Evolutionary conservation across 2,797 vertebrate species (phyloP).

Genomic region (Pangasius djambal): DNA sequence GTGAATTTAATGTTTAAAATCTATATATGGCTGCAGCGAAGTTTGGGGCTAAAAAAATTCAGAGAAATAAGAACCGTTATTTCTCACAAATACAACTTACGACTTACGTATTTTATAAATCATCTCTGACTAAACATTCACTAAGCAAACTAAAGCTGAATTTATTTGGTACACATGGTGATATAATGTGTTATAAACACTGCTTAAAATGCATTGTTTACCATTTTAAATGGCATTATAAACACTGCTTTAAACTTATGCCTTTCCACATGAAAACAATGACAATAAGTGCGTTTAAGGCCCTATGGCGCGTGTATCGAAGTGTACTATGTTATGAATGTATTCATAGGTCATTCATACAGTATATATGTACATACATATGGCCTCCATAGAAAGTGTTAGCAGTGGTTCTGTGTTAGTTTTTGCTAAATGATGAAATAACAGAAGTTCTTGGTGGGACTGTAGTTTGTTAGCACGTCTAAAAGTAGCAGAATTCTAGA

Average conservation of each 20-base stretch:
- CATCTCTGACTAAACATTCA: background rate
- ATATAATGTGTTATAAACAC: background rate
- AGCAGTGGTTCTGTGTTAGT: no score
- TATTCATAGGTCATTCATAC: background rate
- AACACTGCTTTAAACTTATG: background rate
- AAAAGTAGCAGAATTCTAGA: background rate
- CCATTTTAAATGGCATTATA: background rate
- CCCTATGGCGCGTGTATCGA: background rate
- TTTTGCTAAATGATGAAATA: background rate
- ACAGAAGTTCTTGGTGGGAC: background rate
- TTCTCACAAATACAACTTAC: background rate
- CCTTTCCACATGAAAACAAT: background rate
- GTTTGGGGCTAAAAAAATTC: background rate
- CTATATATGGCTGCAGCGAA: background rate
- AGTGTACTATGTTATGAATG: background rate
- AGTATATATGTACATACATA: background rate
- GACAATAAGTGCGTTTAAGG: background rate
- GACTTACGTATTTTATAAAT: background rate
- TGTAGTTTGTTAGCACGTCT: background rate
- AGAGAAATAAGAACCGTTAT: background rate
- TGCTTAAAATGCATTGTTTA: background rate
- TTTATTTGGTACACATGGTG: background rate
- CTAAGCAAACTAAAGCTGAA: background rate
- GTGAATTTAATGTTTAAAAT: background rate
- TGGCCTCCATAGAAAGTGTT: background rate